Conservation (phyloP, 2,888 invertebrate species). For the Eutolmus rufibarbis region DNA sequence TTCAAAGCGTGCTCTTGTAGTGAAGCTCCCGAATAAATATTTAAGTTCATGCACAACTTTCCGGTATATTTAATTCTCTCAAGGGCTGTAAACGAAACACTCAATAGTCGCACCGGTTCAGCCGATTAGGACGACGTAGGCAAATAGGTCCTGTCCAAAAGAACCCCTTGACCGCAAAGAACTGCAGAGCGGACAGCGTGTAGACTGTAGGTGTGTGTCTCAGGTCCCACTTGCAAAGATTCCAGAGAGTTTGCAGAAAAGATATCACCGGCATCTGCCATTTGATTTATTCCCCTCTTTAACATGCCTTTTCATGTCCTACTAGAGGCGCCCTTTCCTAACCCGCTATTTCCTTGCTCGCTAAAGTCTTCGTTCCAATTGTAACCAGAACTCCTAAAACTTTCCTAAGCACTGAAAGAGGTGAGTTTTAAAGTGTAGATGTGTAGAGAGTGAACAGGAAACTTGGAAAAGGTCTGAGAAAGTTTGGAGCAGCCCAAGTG, state of each 20-base stretch:
- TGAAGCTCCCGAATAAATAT: neutral
- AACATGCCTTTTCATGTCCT: constrained; percentile 12
- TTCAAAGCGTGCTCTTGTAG: too few relatives aligned
- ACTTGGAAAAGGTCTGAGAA: neutral
- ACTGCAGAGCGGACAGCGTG: neutral
- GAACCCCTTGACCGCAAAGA: neutral
- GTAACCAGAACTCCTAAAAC: constrained; percentile 10
- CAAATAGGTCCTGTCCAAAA: neutral
- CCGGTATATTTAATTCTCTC: neutral
- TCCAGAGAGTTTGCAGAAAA: neutral
- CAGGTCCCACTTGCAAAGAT: neutral
- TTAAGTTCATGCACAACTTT: neutral
- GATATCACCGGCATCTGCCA: constrained; percentile 36
- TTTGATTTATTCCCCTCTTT: constrained; percentile 27
- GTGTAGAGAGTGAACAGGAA: neutral
- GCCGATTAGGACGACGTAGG: neutral
- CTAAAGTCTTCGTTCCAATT: constrained; percentile 2
- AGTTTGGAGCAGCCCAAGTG: neutral
- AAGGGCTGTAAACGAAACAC: neutral
- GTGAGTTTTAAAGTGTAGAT: constrained; percentile 17
- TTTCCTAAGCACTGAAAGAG: constrained; percentile 14
- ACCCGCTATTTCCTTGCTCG: neutral
- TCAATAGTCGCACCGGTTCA: neutral
- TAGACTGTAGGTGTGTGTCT: neutral
- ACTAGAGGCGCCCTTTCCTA: neutral